Evolutionary conservation across 2,888 invertebrate genomes (phyloP), one percentile per base, ranked within the genome.

Genomic region (Agrochola lota): DNA sequence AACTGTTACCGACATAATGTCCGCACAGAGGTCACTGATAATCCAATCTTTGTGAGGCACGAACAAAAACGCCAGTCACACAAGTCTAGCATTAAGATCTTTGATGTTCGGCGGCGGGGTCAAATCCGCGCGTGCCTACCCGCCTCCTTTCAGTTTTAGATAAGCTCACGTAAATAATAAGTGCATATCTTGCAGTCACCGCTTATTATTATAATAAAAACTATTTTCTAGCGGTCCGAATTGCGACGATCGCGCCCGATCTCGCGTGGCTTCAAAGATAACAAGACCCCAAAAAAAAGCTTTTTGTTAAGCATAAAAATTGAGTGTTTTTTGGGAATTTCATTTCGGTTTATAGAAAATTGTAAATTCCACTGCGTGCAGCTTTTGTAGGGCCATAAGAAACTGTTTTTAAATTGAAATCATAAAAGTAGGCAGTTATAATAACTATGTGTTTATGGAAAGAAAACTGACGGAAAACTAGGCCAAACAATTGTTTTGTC

Each of bases 71-170:
- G 72, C 84, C 84, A 86, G 87, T 89, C 88, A 89, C 73, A 83
- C 73, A 80, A 84, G 85, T 84, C 88, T 88, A 78, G 81, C 81
- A 89, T 86, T 88, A 89, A 87, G 85, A 89, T 88, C 90, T 91
- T 90, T 90, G 91, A 90, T 87, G 90, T 88, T 80, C 87, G 80
- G 91, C 91, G 91, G 86, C 89, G 87, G 82, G 93, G 93, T 94
- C 93, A 93, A 82, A 90, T 88, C 85, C 89, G 91, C 92, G 91
- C 91, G 92, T 91, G 93, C 90, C 86, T 87, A 81, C 73, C 90
- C 91, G 91, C 91, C 91, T 90, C 90, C 91, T 89, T 90, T 81
- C 86, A 83, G 84, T 89, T 91, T 90, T 89, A 89, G 90, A 90
- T 91, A 90, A 85, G 80, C 88, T 91, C 88, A 90, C 89, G 90